Conservation (phyloP, 2,113 vertebrate genomes). For the Mixornis gularis region DNA sequence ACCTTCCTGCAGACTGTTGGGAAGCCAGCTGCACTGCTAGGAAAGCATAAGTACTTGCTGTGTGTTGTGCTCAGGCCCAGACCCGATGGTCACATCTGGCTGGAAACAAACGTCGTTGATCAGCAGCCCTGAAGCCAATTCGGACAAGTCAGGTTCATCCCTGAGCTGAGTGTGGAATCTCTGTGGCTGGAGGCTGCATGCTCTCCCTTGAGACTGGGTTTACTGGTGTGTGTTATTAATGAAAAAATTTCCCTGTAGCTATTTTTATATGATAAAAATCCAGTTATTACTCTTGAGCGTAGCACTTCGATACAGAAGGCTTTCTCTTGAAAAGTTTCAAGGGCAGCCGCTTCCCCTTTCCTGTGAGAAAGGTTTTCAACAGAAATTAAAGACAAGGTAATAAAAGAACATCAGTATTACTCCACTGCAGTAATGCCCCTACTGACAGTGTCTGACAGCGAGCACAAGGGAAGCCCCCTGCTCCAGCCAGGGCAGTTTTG, state of each 20-base stretch:
- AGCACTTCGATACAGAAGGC: neutral
- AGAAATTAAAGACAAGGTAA: neutral
- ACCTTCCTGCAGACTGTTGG: neutral
- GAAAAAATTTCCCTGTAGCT: neutral
- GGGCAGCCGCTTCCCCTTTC: conserved; percentile 1
- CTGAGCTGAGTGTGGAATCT: neutral
- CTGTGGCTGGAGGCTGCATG: neutral
- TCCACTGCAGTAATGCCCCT: neutral
- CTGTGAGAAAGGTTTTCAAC: neutral
- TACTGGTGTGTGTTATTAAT: neutral
- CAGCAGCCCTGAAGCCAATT: neutral
- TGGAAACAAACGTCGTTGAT: accelerated
- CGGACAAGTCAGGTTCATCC: neutral
- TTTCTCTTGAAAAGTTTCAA: neutral
- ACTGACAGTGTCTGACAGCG: accelerated
- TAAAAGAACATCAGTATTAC: neutral
- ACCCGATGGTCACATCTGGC: neutral
- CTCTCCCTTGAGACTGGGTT: neutral
- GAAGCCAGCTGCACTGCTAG: neutral
- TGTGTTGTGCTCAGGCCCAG: neutral
- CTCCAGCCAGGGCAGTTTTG: neutral
- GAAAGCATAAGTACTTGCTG: neutral
- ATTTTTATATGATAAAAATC: neutral
- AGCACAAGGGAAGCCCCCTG: neutral
- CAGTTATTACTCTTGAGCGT: neutral